Evolutionary conservation across 2,888 invertebrate genomes (phyloP).

Genomic region (Tigriopus californicus): DNA sequence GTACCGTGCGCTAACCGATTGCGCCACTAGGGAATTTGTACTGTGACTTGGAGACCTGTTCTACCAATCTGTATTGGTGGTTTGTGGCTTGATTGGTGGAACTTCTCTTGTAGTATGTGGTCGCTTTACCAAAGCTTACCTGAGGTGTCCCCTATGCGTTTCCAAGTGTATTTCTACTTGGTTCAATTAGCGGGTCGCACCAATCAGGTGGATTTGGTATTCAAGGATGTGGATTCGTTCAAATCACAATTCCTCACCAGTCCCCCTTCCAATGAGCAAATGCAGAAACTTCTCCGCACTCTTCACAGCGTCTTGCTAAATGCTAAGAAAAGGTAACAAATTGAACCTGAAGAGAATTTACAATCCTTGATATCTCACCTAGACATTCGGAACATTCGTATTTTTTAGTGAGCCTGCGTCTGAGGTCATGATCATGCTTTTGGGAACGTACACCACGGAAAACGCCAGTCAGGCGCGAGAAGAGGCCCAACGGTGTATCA

Average conservation of each 20-base stretch:
- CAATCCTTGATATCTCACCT: not conserved
- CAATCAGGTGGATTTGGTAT: slow-evolving; percentile 48
- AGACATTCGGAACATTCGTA: slow-evolving; percentile 25
- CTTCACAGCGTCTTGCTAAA: slow-evolving; percentile 40
- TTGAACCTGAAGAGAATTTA: not conserved
- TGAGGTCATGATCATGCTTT: slow-evolving; percentile 87
- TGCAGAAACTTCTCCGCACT: slow-evolving; percentile 71
- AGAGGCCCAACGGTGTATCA: slow-evolving; percentile 89
- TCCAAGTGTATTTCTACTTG: slow-evolving; percentile 79
- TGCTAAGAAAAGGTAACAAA: not conserved
- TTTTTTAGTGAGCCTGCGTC: slow-evolving; percentile 55
- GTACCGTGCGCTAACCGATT: too few relatives aligned
- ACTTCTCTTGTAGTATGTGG: slow-evolving; percentile 49
- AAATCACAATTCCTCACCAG: slow-evolving; percentile 47
- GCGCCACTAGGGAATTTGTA: too few relatives aligned
- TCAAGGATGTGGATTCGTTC: slow-evolving; percentile 51
- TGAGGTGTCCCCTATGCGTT: slow-evolving; percentile 59
- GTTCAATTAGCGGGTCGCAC: slow-evolving; percentile 63
- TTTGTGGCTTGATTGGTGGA: too few relatives aligned
- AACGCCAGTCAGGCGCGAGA: slow-evolving; percentile 91
- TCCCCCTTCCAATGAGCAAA: slow-evolving; percentile 65
- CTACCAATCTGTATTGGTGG: too few relatives aligned
- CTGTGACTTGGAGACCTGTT: too few relatives aligned
- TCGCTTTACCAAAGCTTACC: slow-evolving; percentile 79
- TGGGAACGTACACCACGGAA: slow-evolving; percentile 89